These are phyloP conservation scores for Zele albiditarsus DNA, from an alignment of 2,888 invertebrate species.

Conservation along the genomic window DNA sequence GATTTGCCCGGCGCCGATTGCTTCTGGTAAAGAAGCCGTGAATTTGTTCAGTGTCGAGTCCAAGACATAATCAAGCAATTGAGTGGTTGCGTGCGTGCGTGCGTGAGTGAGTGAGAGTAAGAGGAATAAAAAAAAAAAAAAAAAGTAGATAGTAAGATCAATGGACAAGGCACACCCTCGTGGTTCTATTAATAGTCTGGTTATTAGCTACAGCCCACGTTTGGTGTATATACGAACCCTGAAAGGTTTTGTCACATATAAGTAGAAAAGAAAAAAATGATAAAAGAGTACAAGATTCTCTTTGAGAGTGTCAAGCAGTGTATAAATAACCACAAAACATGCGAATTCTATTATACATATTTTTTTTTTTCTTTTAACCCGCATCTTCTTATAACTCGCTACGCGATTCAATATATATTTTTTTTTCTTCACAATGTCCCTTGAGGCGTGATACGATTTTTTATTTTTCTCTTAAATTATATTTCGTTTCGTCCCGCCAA, in stretches of 20 bases:
- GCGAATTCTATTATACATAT: background rate
- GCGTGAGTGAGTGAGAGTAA: background rate
- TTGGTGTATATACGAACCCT: background rate
- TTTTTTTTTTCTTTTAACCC: background rate
- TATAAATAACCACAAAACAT: background rate
- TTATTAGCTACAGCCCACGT: slow-evolving; percentile 30
- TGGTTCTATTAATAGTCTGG: slow-evolving; percentile 53
- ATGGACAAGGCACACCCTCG: slow-evolving; percentile 46
- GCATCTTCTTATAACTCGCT: background rate
- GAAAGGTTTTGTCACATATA: slow-evolving; percentile 10
- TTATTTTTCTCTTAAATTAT: background rate
- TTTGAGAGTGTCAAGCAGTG: background rate
- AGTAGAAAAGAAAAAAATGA: background rate
- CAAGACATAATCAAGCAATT: slow-evolving; percentile 1
- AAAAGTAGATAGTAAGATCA: slow-evolving; percentile 8
- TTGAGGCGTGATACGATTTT: background rate
- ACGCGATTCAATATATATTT: background rate
- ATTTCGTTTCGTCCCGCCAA: background rate
- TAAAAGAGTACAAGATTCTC: background rate
- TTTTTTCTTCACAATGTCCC: background rate
- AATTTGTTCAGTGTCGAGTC: slow-evolving; percentile 8
- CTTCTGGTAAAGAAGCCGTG: slow-evolving; percentile 18
- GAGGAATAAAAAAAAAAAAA: background rate
- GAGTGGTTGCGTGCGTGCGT: background rate
- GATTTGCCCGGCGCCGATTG: slow-evolving; percentile 11